Percentiles rank a stretch among this genome's conserved stretches.
These are phyloP conservation scores for Microcebus tavaratra DNA, from an alignment of 2,113 vertebrate species.

Conservation along the genomic window DNA sequence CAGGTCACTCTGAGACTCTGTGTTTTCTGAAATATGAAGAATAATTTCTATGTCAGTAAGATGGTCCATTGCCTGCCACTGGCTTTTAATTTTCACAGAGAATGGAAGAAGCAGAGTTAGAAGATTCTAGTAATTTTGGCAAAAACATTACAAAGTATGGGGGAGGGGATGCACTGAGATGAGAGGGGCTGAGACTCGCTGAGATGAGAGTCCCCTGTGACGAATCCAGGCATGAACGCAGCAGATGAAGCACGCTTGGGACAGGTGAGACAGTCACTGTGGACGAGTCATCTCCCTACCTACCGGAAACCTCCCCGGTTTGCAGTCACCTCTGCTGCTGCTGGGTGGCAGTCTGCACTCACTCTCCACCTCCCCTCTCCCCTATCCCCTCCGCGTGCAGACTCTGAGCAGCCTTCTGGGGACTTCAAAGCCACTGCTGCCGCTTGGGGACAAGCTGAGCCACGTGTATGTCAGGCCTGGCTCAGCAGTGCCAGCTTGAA, in stretches of 20 bases:
- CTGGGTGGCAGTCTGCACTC: constrained; percentile 52
- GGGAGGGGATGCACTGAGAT: background rate
- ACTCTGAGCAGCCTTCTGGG: background rate
- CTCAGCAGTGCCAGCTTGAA: background rate
- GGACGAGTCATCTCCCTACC: background rate
- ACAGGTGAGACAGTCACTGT: background rate
- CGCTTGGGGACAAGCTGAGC: background rate
- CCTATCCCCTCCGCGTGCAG: background rate
- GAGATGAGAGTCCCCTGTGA: too few species aligned
- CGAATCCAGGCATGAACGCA: background rate
- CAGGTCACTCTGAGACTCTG: background rate
- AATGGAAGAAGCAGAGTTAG: background rate
- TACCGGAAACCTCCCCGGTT: background rate
- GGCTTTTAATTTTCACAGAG: background rate
- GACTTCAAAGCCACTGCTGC: background rate
- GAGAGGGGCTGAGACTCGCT: too few species aligned
- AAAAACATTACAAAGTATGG: too few species aligned
- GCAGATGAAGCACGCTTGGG: background rate
- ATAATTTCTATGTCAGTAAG: background rate
- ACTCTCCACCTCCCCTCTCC: background rate
- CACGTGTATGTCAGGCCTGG: background rate
- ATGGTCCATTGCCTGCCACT: background rate
- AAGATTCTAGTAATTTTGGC: background rate
- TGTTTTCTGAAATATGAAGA: background rate
- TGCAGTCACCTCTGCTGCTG: background rate